Evolutionary conservation across 1,140 invertebrate species (phyloP).

Genomic region (Halyomorpha halys): DNA sequence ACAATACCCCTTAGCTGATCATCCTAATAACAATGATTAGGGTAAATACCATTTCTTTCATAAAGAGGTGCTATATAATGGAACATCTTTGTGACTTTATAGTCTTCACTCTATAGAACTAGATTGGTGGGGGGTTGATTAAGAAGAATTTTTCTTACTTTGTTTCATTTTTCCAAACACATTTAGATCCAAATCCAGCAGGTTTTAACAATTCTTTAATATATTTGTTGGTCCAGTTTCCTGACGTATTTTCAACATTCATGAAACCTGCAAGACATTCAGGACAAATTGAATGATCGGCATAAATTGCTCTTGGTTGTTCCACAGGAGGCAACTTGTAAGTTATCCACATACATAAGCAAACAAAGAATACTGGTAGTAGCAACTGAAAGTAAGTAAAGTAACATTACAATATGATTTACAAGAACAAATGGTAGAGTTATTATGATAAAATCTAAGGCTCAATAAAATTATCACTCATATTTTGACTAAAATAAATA

Average conservation of each 20-base stretch:
- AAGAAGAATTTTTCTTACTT: neutral
- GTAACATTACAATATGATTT: neutral
- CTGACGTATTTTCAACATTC: neutral
- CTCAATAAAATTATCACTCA: too few relatives aligned
- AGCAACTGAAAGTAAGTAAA: constrained; percentile 13
- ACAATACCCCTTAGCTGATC: too few relatives aligned
- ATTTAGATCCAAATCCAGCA: constrained; percentile 17
- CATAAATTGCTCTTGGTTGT: constrained; percentile 7
- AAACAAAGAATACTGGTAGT: constrained; percentile 19
- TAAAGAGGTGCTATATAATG: too few relatives aligned
- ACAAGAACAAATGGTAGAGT: too few relatives aligned
- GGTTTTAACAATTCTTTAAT: neutral
- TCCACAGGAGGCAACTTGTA: neutral
- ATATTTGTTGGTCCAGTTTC: constrained; percentile 10
- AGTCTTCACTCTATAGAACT: too few relatives aligned
- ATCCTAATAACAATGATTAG: too few relatives aligned
- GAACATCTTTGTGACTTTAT: too few relatives aligned
- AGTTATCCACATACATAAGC: constrained; percentile 20
- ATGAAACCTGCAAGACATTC: constrained; percentile 14
- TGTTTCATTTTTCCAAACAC: constrained; percentile 2
- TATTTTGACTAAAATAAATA: too few relatives aligned
- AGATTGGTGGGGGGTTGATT: too few relatives aligned
- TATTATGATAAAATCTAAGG: too few relatives aligned
- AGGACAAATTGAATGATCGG: constrained; percentile 18
- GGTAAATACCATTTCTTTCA: too few relatives aligned